A percentile compares a stretch with the other conserved stretches of the same genome.
Evolutionary conservation across 2,797 vertebrate species (phyloP).

Genomic region (Sphenodon punctatus): DNA sequence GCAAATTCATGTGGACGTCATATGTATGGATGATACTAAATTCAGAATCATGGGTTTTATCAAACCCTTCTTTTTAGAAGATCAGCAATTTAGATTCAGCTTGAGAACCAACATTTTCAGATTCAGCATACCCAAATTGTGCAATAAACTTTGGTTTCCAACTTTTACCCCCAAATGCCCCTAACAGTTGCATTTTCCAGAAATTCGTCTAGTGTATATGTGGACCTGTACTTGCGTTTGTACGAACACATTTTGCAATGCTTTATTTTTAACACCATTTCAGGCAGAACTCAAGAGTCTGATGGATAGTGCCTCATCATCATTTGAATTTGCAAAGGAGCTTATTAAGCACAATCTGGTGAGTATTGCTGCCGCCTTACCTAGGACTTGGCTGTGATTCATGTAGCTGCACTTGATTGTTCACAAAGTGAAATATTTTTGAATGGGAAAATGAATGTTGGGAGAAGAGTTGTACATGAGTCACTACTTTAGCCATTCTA

Average conservation of each 20-base stretch:
- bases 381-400: background rate
- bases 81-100: too few relatives aligned
- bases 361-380: too few relatives aligned
- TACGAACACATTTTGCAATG: slow-evolving; percentile 21
- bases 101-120: too few relatives aligned
- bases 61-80: too few relatives aligned
- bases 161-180: too few relatives aligned
- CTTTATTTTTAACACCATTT: slow-evolving; percentile 44
- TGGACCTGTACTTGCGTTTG: background rate
- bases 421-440: background rate
- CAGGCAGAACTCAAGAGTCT: slow-evolving; percentile 95
- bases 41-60: too few relatives aligned
- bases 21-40: too few relatives aligned
- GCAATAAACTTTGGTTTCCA: too few relatives aligned
- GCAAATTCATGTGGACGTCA: too few relatives aligned
- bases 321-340: slow-evolving; percentile 97
- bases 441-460: background rate
- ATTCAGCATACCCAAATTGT: too few relatives aligned
- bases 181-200: too few relatives aligned
- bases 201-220: background rate
- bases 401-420: background rate
- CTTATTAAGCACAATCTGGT: slow-evolving; percentile 97
- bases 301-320: slow-evolving; percentile 89
- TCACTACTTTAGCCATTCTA: background rate
- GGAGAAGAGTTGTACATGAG: background rate